phyloP scores from a whole-genome alignment of 1,140 invertebrate genomes.

The Helicoverpa zea region DNA sequence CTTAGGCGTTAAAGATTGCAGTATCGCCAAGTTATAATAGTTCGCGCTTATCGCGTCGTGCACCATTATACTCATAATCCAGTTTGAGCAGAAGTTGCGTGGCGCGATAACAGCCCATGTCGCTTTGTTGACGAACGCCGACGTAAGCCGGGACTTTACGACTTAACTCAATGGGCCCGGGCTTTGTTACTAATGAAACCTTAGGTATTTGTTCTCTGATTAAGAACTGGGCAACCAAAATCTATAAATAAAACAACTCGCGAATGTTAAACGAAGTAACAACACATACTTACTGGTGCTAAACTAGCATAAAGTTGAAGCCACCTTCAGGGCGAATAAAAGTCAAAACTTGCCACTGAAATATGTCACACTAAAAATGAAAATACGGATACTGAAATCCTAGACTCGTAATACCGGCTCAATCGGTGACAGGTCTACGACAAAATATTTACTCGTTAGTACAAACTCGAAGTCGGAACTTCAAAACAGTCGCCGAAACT shows the following conservation, averaged over 20 bases:
- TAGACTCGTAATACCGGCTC: constrained; percentile 8
- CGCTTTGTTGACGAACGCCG: not conserved
- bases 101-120: not conserved
- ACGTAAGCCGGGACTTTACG: not conserved
- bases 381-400: constrained; percentile 12
- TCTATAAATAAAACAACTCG: too few species aligned
- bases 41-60: constrained; percentile 21
- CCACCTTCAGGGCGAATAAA: not conserved
- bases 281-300: too few species aligned
- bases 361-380: not conserved
- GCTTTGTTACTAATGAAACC: too few species aligned
- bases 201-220: too few species aligned
- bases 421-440: not conserved
- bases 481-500: constrained; percentile 37
- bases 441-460: constrained; percentile 40
- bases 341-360: not conserved
- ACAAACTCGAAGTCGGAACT: constrained; percentile 34
- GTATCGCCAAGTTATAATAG: constrained; percentile 27
- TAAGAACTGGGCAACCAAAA: too few species aligned
- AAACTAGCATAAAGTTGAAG: not conserved
- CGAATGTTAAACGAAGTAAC: too few species aligned
- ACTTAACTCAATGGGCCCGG: too few species aligned
- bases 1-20: constrained; percentile 26
- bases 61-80: constrained; percentile 31
- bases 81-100: constrained; percentile 25